Conservation (phyloP, 2,113 vertebrate species). For the Urocolius indicus region DNA sequence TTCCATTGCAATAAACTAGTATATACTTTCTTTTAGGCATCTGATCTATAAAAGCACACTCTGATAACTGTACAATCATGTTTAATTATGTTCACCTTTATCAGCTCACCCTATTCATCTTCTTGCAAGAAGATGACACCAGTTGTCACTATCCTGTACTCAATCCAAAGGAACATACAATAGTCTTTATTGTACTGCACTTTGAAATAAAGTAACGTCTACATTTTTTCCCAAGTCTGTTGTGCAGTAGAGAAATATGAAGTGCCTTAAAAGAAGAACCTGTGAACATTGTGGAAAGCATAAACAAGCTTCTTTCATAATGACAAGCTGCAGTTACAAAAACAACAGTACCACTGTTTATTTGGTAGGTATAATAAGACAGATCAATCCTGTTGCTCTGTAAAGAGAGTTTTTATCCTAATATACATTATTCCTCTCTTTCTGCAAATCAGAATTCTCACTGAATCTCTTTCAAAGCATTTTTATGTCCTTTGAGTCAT, state of each 20-base stretch:
- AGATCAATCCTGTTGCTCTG: background rate
- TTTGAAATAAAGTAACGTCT: background rate
- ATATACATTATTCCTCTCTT: background rate
- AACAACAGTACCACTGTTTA: background rate
- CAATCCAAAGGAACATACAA: background rate
- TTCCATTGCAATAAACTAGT: background rate
- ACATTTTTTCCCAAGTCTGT: background rate
- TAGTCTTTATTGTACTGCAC: background rate
- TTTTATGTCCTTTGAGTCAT: background rate
- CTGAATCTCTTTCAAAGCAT: background rate
- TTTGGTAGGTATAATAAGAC: background rate
- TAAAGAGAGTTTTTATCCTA: background rate
- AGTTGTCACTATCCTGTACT: background rate
- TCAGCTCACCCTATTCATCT: background rate
- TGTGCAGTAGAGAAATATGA: background rate
- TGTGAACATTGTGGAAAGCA: background rate
- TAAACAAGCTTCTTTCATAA: slow-evolving; percentile 8
- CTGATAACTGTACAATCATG: background rate
- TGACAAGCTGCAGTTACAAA: background rate
- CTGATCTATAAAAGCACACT: background rate
- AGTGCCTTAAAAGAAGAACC: background rate
- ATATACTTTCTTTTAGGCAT: background rate
- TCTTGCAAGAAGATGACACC: background rate
- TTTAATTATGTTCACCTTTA: background rate
- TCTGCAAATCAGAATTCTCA: background rate